These are phyloP conservation scores for Platycercus adscitus DNA, from an alignment of 2,113 vertebrate genomes.

Conservation along the genomic window DNA sequence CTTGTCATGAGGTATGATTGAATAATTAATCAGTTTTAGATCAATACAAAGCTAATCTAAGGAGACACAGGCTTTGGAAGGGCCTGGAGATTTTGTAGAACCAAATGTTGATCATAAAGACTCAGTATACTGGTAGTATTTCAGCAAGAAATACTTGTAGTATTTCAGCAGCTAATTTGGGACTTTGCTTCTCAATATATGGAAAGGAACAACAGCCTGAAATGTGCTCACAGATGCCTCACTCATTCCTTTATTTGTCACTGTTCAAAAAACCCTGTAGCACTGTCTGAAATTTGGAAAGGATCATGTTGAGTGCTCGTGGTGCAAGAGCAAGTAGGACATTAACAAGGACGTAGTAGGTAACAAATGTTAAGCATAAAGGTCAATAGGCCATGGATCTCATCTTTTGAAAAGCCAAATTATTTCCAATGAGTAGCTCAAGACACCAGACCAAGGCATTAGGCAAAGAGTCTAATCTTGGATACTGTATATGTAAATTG, in stretches of 20 bases:
- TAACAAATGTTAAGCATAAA: neutral
- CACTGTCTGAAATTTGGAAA: neutral
- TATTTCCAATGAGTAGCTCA: neutral
- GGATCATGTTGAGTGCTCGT: neutral
- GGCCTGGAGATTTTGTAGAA: neutral
- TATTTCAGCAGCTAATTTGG: neutral
- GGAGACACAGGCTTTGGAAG: neutral
- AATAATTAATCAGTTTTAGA: conserved; percentile 19
- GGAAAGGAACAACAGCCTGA: neutral
- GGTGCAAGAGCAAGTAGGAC: neutral
- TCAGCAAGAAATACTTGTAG: neutral
- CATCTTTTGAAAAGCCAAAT: neutral
- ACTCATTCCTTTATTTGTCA: neutral
- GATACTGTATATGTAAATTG: neutral
- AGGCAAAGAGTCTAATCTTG: neutral
- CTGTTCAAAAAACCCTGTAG: neutral
- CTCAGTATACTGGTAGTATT: neutral
- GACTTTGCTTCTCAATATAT: neutral
- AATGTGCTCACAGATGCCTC: neutral
- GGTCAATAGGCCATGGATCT: neutral
- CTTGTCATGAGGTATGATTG: conserved; percentile 13
- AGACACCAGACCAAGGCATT: neutral
- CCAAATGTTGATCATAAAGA: neutral
- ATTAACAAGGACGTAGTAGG: neutral
- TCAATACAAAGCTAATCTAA: conserved; percentile 25